phyloP scores from a whole-genome alignment of 2,888 invertebrate species.

The Petrolisthes manimaculis region DNA sequence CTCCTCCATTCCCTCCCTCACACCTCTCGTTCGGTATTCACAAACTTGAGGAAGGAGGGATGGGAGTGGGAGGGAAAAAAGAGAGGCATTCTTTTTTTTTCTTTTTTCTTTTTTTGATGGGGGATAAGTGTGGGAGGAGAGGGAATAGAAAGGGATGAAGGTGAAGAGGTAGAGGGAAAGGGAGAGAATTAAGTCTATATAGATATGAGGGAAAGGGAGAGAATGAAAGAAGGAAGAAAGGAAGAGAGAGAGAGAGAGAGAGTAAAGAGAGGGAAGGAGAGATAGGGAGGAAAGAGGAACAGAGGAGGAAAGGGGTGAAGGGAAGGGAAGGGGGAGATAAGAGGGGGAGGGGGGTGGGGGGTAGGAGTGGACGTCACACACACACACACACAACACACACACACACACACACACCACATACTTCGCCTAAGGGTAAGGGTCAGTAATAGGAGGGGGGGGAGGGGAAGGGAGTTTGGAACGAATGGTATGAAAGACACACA shows the following conservation, averaged over 20 bases:
- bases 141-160: not conserved
- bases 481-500: too few relatives aligned
- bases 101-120: not conserved
- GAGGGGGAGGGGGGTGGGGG: not conserved
- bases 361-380: not conserved
- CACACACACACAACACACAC: not conserved
- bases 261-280: not conserved
- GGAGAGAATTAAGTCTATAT: constrained; percentile 1
- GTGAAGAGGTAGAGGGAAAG: constrained; percentile 8
- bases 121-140: not conserved
- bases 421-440: too few relatives aligned
- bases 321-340: constrained; percentile 14
- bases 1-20: not conserved
- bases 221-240: constrained; percentile 1
- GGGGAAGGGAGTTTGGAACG: not conserved
- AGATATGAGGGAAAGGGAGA: not conserved
- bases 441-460: not conserved
- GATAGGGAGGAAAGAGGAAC: not conserved
- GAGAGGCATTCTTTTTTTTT: not conserved
- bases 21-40: not conserved
- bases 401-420: not conserved
- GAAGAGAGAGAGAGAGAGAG: not conserved
- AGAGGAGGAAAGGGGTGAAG: not conserved
- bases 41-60: not conserved
- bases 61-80: not conserved